phyloP scores from a whole-genome alignment of 1,140 invertebrate species.

The Drosophila bifasciata region DNA sequence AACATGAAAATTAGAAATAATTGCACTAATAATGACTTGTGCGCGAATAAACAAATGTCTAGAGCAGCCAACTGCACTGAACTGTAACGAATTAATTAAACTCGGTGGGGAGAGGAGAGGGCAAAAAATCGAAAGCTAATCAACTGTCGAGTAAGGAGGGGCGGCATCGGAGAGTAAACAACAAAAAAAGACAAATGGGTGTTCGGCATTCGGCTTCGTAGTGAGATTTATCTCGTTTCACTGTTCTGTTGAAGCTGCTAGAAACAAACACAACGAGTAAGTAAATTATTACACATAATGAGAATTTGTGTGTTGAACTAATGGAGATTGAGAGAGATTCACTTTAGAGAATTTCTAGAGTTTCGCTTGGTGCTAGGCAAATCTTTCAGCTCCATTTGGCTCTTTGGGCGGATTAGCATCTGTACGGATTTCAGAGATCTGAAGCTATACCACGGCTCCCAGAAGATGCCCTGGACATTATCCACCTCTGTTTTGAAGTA shows the following conservation, averaged over 20 bases:
- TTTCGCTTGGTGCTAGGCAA: neutral
- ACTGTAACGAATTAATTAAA: conserved; percentile 54
- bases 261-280: neutral
- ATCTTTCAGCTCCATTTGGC: conserved; percentile 25
- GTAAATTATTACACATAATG: neutral
- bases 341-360: neutral
- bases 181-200: conserved; percentile 21
- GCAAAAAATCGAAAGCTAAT: conserved; percentile 39
- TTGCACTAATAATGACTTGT: conserved; percentile 53
- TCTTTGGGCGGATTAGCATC: conserved; percentile 67
- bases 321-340: neutral
- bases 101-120: conserved; percentile 2
- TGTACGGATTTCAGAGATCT: conserved; percentile 64
- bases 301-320: neutral
- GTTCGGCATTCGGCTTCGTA: neutral
- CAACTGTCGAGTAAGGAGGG: conserved; percentile 14
- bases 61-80: conserved; percentile 43
- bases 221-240: conserved; percentile 19
- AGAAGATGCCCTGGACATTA: conserved; percentile 50
- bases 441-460: conserved; percentile 70
- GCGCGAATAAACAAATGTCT: conserved; percentile 37
- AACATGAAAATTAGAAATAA: conserved; percentile 66
- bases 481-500: conserved; percentile 60
- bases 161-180: conserved; percentile 10
- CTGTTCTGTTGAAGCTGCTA: too few relatives aligned